Conservation (phyloP, 2,113 vertebrate species). For the Gopherus evgoodei region DNA sequence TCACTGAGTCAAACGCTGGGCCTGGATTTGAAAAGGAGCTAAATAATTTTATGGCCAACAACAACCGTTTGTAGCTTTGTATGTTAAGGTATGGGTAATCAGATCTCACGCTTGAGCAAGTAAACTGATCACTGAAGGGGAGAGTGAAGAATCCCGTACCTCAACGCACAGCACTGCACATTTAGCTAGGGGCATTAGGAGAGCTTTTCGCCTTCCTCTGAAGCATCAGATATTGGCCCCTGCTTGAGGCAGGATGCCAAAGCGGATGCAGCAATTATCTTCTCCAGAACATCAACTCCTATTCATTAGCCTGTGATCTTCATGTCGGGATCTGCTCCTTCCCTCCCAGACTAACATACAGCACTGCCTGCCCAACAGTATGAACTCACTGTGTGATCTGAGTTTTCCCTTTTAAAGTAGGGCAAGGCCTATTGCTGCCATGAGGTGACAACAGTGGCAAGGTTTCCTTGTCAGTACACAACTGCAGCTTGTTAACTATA, state of each 20-base stretch:
- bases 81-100: not conserved
- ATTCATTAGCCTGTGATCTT: not conserved
- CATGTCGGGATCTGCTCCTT: fast-evolving
- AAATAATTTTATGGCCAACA: not conserved
- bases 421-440: fast-evolving
- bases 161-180: slow-evolving; percentile 40
- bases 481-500: not conserved
- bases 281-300: not conserved
- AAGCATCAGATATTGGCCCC: not conserved
- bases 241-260: not conserved
- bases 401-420: not conserved
- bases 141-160: not conserved
- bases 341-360: fast-evolving
- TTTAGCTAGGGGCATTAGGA: slow-evolving; percentile 36
- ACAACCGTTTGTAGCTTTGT: not conserved
- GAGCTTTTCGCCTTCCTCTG: not conserved
- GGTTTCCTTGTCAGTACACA: not conserved
- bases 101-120: slow-evolving; percentile 61
- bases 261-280: slow-evolving; percentile 34
- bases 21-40: not conserved
- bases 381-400: fast-evolving
- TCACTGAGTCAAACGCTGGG: fast-evolving
- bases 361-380: fast-evolving
- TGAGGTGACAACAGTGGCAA: not conserved
- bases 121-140: not conserved